Base-by-base conservation (phyloP, 2,797 vertebrate species). In the Graptemys geographica region DNA sequence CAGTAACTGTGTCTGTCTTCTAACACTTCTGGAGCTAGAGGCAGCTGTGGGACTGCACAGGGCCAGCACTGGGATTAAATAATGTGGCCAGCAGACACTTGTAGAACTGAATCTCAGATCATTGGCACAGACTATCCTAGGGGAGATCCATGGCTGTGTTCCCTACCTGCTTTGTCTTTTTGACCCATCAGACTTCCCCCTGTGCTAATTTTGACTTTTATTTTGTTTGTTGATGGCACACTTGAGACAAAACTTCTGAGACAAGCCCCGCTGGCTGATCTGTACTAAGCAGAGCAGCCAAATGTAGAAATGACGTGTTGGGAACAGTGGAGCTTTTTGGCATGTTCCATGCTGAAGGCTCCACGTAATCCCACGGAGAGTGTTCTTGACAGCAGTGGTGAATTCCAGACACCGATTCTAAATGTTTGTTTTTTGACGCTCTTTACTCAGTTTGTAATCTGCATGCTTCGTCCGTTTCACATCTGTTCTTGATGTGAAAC, bases 121-220 rank as follows among this genome's bases (percentile, higher is more conserved):
- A 37, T 23, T 82, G 90, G 89, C 89, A 18, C n/a, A 37, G 86
- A 89, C 86, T 84, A 47, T 90, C 87, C 85, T 5, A 62, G 79
- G 62, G 89, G 89, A 90, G 53, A 76, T 47, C 51, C 85, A 52
- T 86, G 76, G n/a, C 93, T 83, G n/a, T 59, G 87, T 91, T 87
- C 89, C 82, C 84, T 69, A n/a, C 90, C 78, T 0, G 86, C 51
- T 78, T 87, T 87, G 85, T 28, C 15, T 59, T 94, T 84, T 11
- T 84, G 90, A 85, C 41, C 44, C 6, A 3, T 49, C 57, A 21
- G 4, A 33, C 49, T 19, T 59, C 56, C 56, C 27, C 15, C 12
- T 15, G 28, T 51, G 44, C 8, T n/a, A 11, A 49, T 28, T 65
- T 47, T 9, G 47, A 49, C 44, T 74, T 44, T 74, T 11, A 3